A percentile compares a stretch with the other conserved stretches of the same genome.
phyloP scores from a whole-genome alignment of 1,140 invertebrate species.

The Lamellibrachia luymesi region DNA sequence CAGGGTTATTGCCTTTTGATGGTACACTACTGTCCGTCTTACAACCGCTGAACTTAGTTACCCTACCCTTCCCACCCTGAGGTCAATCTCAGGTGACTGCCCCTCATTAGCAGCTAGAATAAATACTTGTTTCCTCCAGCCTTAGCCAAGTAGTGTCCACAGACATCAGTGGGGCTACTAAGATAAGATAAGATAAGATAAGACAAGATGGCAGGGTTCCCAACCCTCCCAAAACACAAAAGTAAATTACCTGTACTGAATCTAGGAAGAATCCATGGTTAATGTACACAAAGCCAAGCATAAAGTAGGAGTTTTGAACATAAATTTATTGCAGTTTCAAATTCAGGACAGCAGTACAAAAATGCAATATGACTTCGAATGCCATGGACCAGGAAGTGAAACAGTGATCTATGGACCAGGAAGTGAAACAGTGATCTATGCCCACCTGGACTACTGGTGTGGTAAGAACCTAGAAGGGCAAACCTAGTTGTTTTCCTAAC shows the following conservation, averaged over 20 bases:
- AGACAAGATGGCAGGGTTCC: neutral
- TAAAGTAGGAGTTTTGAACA: neutral
- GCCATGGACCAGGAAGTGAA: too few relatives aligned
- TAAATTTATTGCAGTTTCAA: neutral
- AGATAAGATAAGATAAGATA: neutral
- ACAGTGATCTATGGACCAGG: too few relatives aligned
- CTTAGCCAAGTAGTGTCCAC: neutral
- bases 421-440: too few relatives aligned
- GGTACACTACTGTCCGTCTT: too few relatives aligned
- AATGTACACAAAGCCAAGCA: neutral
- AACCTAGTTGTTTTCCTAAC: too few relatives aligned
- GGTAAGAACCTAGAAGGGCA: too few relatives aligned
- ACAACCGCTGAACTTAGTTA: too few relatives aligned
- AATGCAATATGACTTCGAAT: neutral
- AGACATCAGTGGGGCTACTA: neutral
- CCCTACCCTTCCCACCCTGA: too few relatives aligned
- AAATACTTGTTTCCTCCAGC: neutral
- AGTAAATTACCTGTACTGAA: neutral
- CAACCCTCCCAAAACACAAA: neutral
- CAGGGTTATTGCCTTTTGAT: too few relatives aligned
- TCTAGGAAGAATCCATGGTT: neutral
- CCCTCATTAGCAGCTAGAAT: neutral
- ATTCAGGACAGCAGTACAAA: neutral
- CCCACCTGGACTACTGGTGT: too few relatives aligned
- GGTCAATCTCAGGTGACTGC: neutral